These are phyloP conservation scores for Tromatobia lineatoria DNA, from an alignment of 2,888 invertebrate species.

Conservation along the genomic window DNA sequence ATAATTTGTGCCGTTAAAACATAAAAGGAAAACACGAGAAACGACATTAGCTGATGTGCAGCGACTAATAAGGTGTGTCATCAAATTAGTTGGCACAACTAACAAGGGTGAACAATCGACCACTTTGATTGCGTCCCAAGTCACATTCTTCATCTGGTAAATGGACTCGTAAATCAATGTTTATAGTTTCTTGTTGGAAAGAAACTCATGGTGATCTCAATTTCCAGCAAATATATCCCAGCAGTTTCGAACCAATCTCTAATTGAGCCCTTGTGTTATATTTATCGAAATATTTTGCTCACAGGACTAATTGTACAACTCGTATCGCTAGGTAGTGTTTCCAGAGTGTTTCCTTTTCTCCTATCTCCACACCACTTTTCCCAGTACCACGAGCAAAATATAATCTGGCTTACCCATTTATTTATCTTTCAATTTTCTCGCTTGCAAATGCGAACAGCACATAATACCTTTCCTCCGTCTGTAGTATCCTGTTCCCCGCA, in stretches of 20 bases:
- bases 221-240: neutral
- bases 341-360: slow-evolving; percentile 52
- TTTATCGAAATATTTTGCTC: slow-evolving; percentile 27
- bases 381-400: slow-evolving; percentile 54
- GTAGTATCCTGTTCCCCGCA: slow-evolving; percentile 43
- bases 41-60: neutral
- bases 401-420: slow-evolving; percentile 70
- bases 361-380: slow-evolving; percentile 36
- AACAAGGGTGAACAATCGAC: neutral
- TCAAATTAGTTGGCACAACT: neutral
- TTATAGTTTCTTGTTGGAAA: neutral
- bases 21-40: neutral
- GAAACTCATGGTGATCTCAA: neutral
- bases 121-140: neutral
- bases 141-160: neutral
- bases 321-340: slow-evolving; percentile 17
- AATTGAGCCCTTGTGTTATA: slow-evolving; percentile 39
- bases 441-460: slow-evolving; percentile 49
- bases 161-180: neutral
- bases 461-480: slow-evolving; percentile 48
- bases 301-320: slow-evolving; percentile 29
- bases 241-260: neutral
- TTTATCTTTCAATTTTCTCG: slow-evolving; percentile 72
- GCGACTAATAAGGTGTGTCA: neutral
- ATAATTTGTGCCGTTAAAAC: neutral